Base-by-base conservation (phyloP, 1,140 invertebrate species). In the Lucilia sericata region DNA sequence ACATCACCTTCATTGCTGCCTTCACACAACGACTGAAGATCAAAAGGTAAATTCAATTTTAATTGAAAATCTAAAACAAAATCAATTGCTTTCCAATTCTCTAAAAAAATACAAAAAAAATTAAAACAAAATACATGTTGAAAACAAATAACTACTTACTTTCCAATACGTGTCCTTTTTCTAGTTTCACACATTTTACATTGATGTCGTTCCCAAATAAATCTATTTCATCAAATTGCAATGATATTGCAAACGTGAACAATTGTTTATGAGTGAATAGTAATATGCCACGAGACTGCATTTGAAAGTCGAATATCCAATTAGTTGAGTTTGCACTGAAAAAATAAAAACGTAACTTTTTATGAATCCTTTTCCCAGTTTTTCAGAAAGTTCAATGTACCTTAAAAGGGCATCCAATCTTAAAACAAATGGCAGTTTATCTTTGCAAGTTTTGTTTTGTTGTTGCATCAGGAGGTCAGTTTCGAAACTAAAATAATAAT, bases 11-110 rank as follows among this genome's bases (percentile, higher is more conserved):
- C 82, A 74, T 51, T 55, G 3, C 14, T 49, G n/a, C 17, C 9
- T 47, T 21, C 12, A 51, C 19, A 51, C n/a, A 21, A 51, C n/a
- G 75, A 47, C 5, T 21, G n/a, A 25, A 85, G 36, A 74, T 80
- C 82, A 74, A 80, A 19, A 7, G 84, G 82, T 19, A 85, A 30
- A 34, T 76, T 36, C 5, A 83, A 21, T 49, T 85, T 83, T 17
- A 85, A 75, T 65, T 81, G 75, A 78, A 83, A 85, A 70, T 85
- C 60, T 30, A 85, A 51, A 9, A 85, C 49, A 25, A 70, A 80
- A 49, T 85, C 84, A 19, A 85, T 83, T 4, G 84, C 82, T 21
- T 83, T 83, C 84, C 84, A 85, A 81, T 49, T 42, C 49, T 81
- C 84, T 85, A 42, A 12, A 76, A 82, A 55, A 60, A 2, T 30